Evolutionary conservation across 2,888 invertebrate species (phyloP), one percentile per base, ranked within the genome.

Genomic region (Cheilosia grossa): DNA sequence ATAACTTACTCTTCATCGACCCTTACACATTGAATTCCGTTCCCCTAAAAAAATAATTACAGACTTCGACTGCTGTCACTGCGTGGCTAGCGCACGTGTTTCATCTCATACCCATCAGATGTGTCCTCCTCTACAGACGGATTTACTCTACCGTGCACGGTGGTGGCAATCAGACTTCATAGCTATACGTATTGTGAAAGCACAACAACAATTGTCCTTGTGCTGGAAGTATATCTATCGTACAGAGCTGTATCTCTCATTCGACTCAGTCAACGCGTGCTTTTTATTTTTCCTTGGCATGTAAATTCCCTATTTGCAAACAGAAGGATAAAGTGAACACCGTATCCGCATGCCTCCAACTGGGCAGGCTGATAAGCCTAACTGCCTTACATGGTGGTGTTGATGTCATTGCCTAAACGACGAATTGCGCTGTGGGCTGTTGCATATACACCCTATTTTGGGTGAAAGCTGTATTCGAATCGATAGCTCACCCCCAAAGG

Each of bases 401-500:
- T 79, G 58, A 74, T 79, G 58, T 64, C 74, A 79, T 79, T 79
- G 74, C 74, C 53, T 61, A 80, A 75, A 69, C 64, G 80, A 59
- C 33, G 64, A 66, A 69, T 67, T 61, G 17, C n/a, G 47, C 37
- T 78, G 44, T 58, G 78, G 67, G 72, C 73, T 54, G 67, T 82
- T 63, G 74, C 82, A 53, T 37, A 37, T 42, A 64, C 79, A 73
- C 79, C 73, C 79, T 19, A 69, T 17, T 49, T 10, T 17, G 49
- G 21, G 21, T 40, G 37, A 49, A 53, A 37, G 47, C 40, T 70
- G 21, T 21, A 53, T 30, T 9, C 61, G 53, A 74, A 83, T 83
- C 80, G 83, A 83, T 83, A 70, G 44, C 66, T 66, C 47, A 54
- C 53, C 80, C 80, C 74, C 83, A 49, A 49, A 74, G 74, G 83